Evolutionary conservation across 2,888 invertebrate species (phyloP), one percentile per base, ranked within the genome.

Genomic region (Copidosoma aretas): DNA sequence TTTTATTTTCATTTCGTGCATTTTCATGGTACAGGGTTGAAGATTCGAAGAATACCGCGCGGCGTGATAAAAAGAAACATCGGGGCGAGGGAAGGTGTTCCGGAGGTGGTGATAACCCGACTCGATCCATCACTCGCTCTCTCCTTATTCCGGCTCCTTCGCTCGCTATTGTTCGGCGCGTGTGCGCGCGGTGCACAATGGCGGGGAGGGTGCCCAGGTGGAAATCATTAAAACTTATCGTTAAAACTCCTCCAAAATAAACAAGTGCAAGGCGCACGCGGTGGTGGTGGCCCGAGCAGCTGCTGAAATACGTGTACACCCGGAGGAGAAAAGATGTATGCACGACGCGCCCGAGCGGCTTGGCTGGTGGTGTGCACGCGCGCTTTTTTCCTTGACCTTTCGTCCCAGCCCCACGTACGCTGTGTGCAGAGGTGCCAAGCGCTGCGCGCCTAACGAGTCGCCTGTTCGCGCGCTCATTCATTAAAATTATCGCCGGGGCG

Each of bases 61-160:
- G n/a, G n/a, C n/a, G n/a, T n/a, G n/a, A n/a, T n/a, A n/a, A n/a
- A n/a, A n/a, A n/a, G n/a, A n/a, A n/a, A n/a, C n/a, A 58, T 21
- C 15, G 54, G n/a, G 51, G 43, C 64, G 62, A 64, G 68, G 60
- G 73, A 68, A 73, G 75, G 77, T 80, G 78, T 79, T 79, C 79
- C 77, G 77, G 77, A 78, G 81, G 78, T 79, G 80, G 79, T 81
- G 82, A 82, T 82, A 82, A 82, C 80, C 77, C 76, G 75, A 74
- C 78, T 79, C 82, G 80, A 82, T 82, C 82, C 82, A 82, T 82
- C 82, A 82, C 81, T 82, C 82, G 82, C 81, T 75, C 62, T 32
- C 32, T 32, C 8, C 8, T 8, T 32, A 5, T 32, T 19, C 39
- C 12, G 1, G 25, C 32, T 15, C 15, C 43, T 14, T 56, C 53